A percentile compares a stretch with the other conserved stretches of the same genome.
These are phyloP conservation scores for Lasioglossum calceatum DNA, from an alignment of 2,888 invertebrate genomes.

Conservation along the genomic window DNA sequence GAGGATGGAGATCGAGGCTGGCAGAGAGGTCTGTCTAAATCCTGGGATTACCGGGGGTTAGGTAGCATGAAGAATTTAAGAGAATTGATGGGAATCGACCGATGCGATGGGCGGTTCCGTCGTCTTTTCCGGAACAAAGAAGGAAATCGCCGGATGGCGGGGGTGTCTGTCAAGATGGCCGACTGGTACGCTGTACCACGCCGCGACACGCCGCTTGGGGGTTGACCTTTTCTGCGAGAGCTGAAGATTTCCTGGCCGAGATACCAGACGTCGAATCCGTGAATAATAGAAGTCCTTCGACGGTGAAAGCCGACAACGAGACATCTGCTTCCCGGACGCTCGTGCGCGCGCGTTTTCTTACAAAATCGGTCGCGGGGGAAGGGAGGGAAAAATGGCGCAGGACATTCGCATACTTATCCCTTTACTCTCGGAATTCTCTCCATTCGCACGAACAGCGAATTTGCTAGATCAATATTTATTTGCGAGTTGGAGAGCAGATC, in stretches of 20 bases:
- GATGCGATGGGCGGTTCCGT: conserved; percentile 46
- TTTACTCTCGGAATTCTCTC: not conserved
- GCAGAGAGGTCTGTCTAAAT: not conserved
- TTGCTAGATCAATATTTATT: too few species aligned
- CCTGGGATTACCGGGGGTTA: conserved; percentile 23
- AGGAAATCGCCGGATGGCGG: conserved; percentile 47
- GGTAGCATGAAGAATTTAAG: conserved; percentile 67
- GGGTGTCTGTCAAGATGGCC: conserved; percentile 56
- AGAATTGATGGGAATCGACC: conserved; percentile 71
- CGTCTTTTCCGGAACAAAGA: conserved; percentile 61
- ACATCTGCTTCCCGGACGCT: conserved; percentile 11
- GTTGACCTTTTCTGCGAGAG: conserved; percentile 42
- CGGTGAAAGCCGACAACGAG: conserved; percentile 19
- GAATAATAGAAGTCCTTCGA: conserved; percentile 24
- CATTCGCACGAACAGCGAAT: not conserved
- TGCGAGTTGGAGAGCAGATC: too few species aligned
- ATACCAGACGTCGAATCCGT: conserved; percentile 23
- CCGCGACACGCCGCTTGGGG: conserved; percentile 16
- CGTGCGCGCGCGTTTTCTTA: not conserved
- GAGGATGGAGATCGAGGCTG: not conserved
- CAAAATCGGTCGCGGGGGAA: not conserved
- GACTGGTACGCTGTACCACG: not conserved
- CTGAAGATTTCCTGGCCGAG: conserved; percentile 16
- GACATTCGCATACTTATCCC: not conserved
- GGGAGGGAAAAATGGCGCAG: not conserved